phyloP scores from a whole-genome alignment of 2,888 invertebrate genomes.

The Tenthredo mesomela region DNA sequence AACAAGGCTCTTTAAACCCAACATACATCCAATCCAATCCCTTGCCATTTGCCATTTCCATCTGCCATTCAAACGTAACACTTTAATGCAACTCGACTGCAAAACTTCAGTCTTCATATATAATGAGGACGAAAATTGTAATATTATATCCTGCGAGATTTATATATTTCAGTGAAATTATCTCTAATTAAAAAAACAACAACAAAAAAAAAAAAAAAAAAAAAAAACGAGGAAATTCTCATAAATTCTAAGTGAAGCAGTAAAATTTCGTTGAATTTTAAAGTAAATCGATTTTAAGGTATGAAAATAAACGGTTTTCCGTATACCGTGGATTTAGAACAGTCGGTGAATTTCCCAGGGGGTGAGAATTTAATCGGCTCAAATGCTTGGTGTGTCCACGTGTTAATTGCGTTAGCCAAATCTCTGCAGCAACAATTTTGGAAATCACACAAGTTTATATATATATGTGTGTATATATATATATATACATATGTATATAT shows the following conservation, averaged over 20 bases:
- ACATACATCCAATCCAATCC: neutral
- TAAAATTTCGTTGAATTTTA: neutral
- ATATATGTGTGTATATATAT: no score
- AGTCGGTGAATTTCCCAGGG: constrained; percentile 45
- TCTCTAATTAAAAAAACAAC: neutral
- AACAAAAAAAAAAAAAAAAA: neutral
- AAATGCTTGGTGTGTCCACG: neutral
- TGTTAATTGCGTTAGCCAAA: constrained; percentile 27
- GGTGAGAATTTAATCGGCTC: constrained; percentile 48
- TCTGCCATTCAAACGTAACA: constrained; percentile 25
- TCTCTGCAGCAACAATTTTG: constrained; percentile 31
- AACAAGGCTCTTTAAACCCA: neutral
- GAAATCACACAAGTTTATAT: constrained; percentile 1
- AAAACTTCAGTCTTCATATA: neutral
- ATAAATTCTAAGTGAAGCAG: neutral
- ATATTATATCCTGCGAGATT: neutral
- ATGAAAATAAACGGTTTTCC: neutral
- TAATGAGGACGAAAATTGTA: neutral
- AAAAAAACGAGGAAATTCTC: neutral
- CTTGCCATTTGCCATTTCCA: neutral
- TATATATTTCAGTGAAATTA: neutral
- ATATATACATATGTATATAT: no score
- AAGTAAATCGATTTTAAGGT: neutral
- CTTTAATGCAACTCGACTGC: neutral
- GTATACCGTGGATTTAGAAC: neutral